Evolutionary conservation across 2,888 invertebrate genomes (phyloP).

Genomic region (Apotomis turbidana): DNA sequence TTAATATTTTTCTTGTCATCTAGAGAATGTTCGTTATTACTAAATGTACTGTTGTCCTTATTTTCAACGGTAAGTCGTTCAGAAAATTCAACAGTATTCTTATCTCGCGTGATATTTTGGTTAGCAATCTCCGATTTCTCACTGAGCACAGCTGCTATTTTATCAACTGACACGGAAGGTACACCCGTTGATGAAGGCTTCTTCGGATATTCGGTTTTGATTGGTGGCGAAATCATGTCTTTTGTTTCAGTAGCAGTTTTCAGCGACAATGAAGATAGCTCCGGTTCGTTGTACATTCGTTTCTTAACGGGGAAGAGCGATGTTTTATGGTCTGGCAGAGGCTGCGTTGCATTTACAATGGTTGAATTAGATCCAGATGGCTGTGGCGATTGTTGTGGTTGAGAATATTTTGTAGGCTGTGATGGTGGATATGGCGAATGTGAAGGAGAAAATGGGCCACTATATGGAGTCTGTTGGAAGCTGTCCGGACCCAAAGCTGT

Average conservation of each 20-base stretch:
- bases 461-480: slow-evolving; percentile 80
- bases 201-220: slow-evolving; percentile 65
- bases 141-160: slow-evolving; percentile 71
- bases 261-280: slow-evolving; percentile 60
- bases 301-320: slow-evolving; percentile 86
- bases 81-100: slow-evolving; percentile 54
- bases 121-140: slow-evolving; percentile 74
- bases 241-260: slow-evolving; percentile 60
- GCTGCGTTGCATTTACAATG: slow-evolving; percentile 56
- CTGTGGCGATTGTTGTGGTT: slow-evolving; percentile 63
- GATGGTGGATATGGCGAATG: slow-evolving; percentile 70
- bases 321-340: slow-evolving; percentile 64
- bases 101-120: slow-evolving; percentile 65
- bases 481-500: slow-evolving; percentile 80
- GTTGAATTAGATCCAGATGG: slow-evolving; percentile 53
- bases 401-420: slow-evolving; percentile 65
- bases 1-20: slow-evolving; percentile 59
- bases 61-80: slow-evolving; percentile 55
- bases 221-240: slow-evolving; percentile 51
- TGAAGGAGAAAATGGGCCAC: slow-evolving; percentile 69
- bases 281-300: slow-evolving; percentile 83
- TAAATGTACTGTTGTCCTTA: slow-evolving; percentile 54
- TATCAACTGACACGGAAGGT: slow-evolving; percentile 65
- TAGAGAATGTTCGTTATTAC: slow-evolving; percentile 53
- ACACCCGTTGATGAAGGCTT: slow-evolving; percentile 53